phyloP scores from a whole-genome alignment of 2,797 vertebrate species.

The Bucorvus abyssinicus region DNA sequence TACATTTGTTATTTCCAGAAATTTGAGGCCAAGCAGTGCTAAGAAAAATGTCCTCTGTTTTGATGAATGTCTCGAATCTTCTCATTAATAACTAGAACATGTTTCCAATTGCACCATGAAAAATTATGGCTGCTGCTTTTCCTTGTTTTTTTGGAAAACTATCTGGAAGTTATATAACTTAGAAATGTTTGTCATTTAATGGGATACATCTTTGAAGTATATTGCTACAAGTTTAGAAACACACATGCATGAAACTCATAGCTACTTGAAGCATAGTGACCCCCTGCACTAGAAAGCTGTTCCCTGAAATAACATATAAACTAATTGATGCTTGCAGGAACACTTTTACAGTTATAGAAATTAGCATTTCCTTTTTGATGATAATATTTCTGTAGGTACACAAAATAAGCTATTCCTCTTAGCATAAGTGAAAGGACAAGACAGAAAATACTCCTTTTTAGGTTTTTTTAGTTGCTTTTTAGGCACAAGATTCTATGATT shows the following conservation, averaged over 20 bases:
- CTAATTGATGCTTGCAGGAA: background rate
- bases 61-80: background rate
- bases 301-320: background rate
- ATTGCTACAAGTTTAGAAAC: background rate
- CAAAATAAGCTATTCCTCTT: background rate
- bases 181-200: background rate
- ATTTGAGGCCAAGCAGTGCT: background rate
- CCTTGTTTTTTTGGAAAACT: background rate
- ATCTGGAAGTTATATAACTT: background rate
- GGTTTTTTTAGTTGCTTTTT: background rate
- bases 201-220: background rate
- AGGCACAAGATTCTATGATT: background rate
- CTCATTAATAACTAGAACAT: background rate
- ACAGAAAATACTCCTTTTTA: background rate
- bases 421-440: background rate
- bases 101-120: background rate
- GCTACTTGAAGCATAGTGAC: background rate
- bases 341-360: background rate
- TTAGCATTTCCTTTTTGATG: background rate
- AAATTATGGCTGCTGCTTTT: background rate
- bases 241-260: background rate
- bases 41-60: background rate
- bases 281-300: background rate
- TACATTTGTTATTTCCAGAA: background rate
- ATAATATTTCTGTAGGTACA: background rate